phyloP scores from a whole-genome alignment of 2,888 invertebrate genomes.

The Rhorus exstirpatorius region DNA sequence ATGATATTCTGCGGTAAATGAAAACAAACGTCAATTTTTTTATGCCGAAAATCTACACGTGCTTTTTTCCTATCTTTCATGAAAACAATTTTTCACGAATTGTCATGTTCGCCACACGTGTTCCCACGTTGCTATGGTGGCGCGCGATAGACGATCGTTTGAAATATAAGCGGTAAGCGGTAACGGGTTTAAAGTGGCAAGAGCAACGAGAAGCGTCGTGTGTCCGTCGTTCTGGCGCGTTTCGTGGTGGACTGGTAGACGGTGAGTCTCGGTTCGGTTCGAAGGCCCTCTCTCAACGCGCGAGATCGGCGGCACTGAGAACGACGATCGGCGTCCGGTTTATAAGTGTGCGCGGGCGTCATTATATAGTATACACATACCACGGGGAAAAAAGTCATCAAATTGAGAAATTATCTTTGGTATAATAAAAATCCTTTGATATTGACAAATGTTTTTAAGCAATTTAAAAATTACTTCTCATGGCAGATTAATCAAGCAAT shows the following conservation, averaged over 20 bases:
- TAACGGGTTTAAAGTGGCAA: too few species aligned
- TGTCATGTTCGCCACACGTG: too few species aligned
- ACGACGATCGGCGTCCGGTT: conserved; percentile 70
- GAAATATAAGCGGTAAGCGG: conserved; percentile 47
- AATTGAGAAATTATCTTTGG: too few species aligned
- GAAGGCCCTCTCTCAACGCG: conserved; percentile 60
- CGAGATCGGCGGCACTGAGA: conserved; percentile 62
- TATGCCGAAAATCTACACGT: background rate
- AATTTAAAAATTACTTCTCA: too few species aligned
- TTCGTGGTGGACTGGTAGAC: conserved; percentile 74
- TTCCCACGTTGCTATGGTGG: too few species aligned
- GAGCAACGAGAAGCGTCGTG: conserved; percentile 67
- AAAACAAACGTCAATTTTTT: too few species aligned
- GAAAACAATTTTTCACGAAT: background rate
- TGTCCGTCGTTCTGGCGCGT: conserved; percentile 74
- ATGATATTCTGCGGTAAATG: too few species aligned
- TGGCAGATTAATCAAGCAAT: too few species aligned
- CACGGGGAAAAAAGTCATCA: background rate
- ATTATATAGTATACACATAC: conserved; percentile 5
- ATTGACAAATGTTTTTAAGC: too few species aligned
- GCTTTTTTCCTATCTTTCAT: too few species aligned
- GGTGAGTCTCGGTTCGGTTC: conserved; percentile 57
- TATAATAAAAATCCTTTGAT: too few species aligned
- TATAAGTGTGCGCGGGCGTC: conserved; percentile 34
- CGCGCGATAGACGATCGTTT: background rate